These are phyloP conservation scores for Dasypolia templi DNA, from an alignment of 2,888 invertebrate species.

Conservation along the genomic window DNA sequence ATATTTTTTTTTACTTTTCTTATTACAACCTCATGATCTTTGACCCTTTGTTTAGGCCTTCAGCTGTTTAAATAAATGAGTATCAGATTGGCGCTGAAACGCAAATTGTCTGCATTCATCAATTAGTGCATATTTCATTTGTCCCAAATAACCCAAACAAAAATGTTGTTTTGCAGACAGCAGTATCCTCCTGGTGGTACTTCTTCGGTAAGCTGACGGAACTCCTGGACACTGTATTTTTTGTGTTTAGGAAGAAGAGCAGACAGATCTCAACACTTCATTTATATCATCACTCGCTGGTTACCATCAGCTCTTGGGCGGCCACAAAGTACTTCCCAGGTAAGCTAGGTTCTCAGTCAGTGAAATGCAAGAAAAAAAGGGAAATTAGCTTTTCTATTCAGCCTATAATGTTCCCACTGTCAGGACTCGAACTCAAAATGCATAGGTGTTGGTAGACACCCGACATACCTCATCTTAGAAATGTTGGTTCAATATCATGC, in stretches of 20 bases:
- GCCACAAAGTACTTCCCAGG: slow-evolving; percentile 92
- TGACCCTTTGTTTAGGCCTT: too few relatives aligned
- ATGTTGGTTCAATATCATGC: background rate
- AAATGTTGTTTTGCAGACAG: slow-evolving; percentile 38
- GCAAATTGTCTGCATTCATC: background rate
- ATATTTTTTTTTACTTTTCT: too few relatives aligned
- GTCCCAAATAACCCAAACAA: background rate
- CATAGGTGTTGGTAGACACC: background rate
- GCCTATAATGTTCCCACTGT: background rate
- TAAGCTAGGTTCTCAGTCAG: slow-evolving; percentile 65
- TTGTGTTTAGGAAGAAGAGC: slow-evolving; percentile 96
- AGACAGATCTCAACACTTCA: slow-evolving; percentile 96
- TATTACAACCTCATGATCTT: too few relatives aligned
- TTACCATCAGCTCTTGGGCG: slow-evolving; percentile 93
- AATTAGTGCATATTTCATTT: background rate
- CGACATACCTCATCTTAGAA: background rate
- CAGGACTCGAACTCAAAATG: background rate
- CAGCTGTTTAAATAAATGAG: background rate
- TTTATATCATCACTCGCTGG: slow-evolving; percentile 95
- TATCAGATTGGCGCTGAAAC: background rate
- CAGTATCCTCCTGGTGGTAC: slow-evolving; percentile 90
- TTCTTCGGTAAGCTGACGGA: slow-evolving; percentile 94
- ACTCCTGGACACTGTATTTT: slow-evolving; percentile 95
- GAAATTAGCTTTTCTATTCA: background rate
- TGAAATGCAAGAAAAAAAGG: background rate